phyloP scores from a whole-genome alignment of 2,797 vertebrate species.

The Mormyrops boulengeri region DNA sequence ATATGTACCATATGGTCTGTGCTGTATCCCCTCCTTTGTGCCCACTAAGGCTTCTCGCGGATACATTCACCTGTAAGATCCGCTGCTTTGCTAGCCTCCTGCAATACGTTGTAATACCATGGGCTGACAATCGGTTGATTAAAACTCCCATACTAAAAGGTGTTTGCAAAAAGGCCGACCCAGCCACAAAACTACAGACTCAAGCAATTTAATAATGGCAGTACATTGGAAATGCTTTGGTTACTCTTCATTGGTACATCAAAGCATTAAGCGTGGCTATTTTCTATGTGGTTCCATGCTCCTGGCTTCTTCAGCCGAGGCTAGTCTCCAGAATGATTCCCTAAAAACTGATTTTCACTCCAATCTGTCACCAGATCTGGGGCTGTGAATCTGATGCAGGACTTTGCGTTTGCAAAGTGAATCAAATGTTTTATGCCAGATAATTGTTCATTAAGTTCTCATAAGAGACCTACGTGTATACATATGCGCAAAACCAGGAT shows the following conservation, averaged over 20 bases:
- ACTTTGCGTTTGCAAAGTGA: neutral
- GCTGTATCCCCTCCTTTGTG: neutral
- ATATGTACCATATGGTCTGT: neutral
- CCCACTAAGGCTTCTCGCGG: neutral
- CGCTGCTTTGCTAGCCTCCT: neutral
- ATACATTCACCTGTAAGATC: neutral
- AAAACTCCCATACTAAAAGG: neutral
- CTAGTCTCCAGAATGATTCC: neutral
- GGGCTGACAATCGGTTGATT: neutral
- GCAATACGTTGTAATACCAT: neutral
- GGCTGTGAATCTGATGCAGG: neutral
- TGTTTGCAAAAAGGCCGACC: neutral
- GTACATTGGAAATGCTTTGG: neutral
- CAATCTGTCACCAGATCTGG: neutral
- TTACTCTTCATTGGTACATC: neutral
- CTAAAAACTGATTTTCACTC: neutral
- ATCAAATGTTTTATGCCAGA: neutral
- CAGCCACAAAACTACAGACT: neutral
- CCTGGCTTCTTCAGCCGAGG: neutral
- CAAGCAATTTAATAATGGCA: neutral
- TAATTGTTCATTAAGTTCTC: neutral
- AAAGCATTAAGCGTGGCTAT: neutral
- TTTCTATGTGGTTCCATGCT: neutral
- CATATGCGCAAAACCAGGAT: neutral
- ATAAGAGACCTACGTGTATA: neutral